phyloP scores from a whole-genome alignment of 2,888 invertebrate species.

The Temnothorax ravouxi region DNA sequence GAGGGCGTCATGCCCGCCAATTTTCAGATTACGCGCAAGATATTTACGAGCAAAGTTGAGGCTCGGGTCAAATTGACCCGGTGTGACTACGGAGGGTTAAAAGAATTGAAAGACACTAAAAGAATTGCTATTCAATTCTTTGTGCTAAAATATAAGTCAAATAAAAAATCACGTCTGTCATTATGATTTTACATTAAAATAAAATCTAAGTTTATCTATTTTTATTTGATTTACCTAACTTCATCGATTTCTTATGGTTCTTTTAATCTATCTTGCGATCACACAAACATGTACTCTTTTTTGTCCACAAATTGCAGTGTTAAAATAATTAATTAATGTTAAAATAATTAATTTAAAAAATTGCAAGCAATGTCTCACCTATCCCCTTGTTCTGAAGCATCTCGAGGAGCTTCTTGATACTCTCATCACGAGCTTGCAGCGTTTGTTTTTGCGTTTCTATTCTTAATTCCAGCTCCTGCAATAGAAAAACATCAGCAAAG shows the following conservation, averaged over 20 bases:
- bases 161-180: background rate
- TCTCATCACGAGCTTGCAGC: slow-evolving; percentile 97
- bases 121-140: background rate
- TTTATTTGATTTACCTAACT: background rate
- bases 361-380: slow-evolving; percentile 89
- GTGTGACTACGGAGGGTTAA: too few relatives aligned
- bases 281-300: background rate
- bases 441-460: slow-evolving; percentile 99
- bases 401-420: slow-evolving; percentile 99
- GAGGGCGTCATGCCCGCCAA: too few relatives aligned
- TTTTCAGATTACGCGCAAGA: too few relatives aligned
- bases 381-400: slow-evolving; percentile 99
- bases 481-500: slow-evolving; percentile 59
- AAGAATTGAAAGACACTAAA: background rate
- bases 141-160: background rate
- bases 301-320: background rate
- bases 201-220: background rate
- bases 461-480: slow-evolving; percentile 97
- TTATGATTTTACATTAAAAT: background rate
- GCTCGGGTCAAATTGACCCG: too few relatives aligned
- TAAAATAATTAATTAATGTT: slow-evolving; percentile 18
- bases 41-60: too few relatives aligned
- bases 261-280: background rate
- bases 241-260: background rate
- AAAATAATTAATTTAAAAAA: slow-evolving; percentile 47